Conservation (phyloP, 1,140 invertebrate species). For the Sinonovacula constricta region DNA sequence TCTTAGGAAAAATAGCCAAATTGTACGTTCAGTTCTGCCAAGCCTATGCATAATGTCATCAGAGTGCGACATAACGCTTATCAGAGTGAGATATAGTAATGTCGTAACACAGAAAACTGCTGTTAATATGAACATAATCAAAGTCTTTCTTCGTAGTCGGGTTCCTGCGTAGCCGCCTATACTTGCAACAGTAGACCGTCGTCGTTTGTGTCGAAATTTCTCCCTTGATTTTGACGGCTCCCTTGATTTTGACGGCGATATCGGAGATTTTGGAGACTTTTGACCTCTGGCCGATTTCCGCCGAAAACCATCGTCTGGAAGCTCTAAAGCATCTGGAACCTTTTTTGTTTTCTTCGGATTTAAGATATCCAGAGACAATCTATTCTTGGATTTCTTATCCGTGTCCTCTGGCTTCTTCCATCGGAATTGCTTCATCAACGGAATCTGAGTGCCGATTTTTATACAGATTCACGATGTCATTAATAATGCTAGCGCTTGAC, state of each 20-base stretch:
- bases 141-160: conserved; percentile 28
- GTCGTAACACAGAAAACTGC: conserved; percentile 31
- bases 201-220: neutral
- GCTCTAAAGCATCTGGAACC: neutral
- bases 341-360: neutral
- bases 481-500: no score
- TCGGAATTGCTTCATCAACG: neutral
- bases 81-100: conserved; percentile 29
- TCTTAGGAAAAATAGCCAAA: conserved; percentile 38
- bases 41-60: conserved; percentile 7
- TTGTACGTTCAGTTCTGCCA: neutral
- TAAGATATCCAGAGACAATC: no score
- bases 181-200: conserved; percentile 33
- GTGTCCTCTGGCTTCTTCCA: neutral
- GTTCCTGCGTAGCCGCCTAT: conserved; percentile 2
- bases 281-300: neutral
- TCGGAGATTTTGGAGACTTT: neutral
- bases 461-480: neutral
- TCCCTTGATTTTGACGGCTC: neutral
- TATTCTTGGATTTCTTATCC: neutral
- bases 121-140: conserved; percentile 49
- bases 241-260: neutral
- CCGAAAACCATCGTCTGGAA: neutral
- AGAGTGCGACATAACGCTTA: conserved; percentile 9
- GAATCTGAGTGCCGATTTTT: neutral